Evolutionary conservation across 2,113 vertebrate species (phyloP), one percentile per base, ranked within the genome.

Genomic region (Xenopus laevis): DNA sequence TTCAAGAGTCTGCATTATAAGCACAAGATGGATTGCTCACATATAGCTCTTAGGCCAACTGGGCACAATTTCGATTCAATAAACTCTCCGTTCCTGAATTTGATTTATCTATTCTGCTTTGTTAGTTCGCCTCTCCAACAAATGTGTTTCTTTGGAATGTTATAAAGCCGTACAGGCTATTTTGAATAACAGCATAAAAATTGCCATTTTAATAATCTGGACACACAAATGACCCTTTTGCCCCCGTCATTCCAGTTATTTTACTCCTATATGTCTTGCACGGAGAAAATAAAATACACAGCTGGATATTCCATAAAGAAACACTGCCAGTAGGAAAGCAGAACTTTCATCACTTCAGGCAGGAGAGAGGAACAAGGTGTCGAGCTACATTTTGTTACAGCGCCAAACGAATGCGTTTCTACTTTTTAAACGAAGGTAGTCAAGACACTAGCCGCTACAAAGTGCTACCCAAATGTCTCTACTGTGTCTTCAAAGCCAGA

Each of bases 11-110:
- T 94, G 92, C 93, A 96, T 97, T 96, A 98, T 95, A 92, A 93
- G 82, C 88, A 79, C 83, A 91, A 93, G 93, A 93, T 96, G 94
- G 95, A 98, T 98, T 92, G 95, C 93, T 92, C 86, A 86, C 90
- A 89, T 90, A 91, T 85, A 91, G 92, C 91, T 93, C 88, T 86
- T 90, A 91, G 92, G 91, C 91, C 89, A 91, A 90, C 88, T 84
- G 90, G 89, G 92, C 90, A 90, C 94, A 94, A 96, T 98, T 95
- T 96, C 96, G 93, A 99, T 98, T 97, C 95, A 99, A 98, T 98
- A 96, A 97, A 96, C 87, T 83, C 88, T 58, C 84, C 87, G 80
- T 80, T 85, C 87, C 87, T 87, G 92, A 93, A 95, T 96, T 91
- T 90, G 94, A 98, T 98, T 98, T 96, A 95, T 95, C 93, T 95